Percentiles rank a stretch among this genome's conserved stretches.
Evolutionary conservation across 2,797 vertebrate species (phyloP).

Genomic region (Acropternis orthonyx): DNA sequence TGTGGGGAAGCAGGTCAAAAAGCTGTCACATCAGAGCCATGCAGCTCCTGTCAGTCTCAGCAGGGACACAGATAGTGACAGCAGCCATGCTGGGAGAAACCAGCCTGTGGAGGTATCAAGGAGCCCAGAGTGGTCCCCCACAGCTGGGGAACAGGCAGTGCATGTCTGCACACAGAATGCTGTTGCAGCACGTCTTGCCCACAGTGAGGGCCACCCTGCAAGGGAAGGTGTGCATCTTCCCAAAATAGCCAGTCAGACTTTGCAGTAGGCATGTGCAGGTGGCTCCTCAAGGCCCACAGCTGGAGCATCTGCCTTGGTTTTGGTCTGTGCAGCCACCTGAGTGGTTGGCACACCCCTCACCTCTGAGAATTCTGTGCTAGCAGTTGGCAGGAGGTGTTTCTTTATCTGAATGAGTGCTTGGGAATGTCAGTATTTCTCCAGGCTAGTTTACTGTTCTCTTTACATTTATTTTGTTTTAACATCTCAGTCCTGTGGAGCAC

Average conservation of each 20-base stretch:
- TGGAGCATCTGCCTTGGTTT: not conserved
- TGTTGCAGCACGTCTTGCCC: fast-evolving
- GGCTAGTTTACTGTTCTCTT: not conserved
- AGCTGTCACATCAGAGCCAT: not conserved
- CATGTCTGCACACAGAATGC: not conserved
- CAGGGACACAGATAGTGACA: not conserved
- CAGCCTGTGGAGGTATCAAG: fast-evolving
- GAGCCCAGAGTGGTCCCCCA: not conserved
- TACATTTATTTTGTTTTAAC: not conserved
- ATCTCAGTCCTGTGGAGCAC: not conserved
- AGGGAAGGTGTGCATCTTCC: not conserved
- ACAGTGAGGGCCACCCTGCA: not conserved
- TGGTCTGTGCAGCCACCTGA: not conserved
- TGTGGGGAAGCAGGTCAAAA: not conserved
- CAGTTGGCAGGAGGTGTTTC: not conserved
- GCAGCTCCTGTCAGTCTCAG: not conserved
- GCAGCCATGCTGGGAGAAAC: not conserved
- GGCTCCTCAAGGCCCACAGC: not conserved
- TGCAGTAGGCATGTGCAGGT: fast-evolving
- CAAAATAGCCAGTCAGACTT: not conserved
- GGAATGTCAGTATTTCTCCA: not conserved
- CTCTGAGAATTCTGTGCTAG: not conserved
- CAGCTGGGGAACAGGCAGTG: not conserved
- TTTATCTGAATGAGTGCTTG: not conserved
- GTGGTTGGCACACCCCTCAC: not conserved